These are phyloP conservation scores for Phenacoccus solenopsis DNA, from an alignment of 1,140 invertebrate genomes.

Conservation along the genomic window DNA sequence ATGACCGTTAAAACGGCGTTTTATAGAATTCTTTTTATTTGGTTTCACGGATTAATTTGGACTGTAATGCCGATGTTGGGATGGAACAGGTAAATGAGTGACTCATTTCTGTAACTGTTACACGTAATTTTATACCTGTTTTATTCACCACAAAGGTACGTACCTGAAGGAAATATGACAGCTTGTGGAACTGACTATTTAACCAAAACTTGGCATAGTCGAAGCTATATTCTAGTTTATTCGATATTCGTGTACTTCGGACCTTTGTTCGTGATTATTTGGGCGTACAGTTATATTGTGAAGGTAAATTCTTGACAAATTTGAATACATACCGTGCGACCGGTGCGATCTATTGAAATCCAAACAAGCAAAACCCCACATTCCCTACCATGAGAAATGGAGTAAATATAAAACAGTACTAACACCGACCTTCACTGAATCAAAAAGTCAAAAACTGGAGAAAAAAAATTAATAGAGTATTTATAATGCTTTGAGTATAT, in stretches of 20 bases:
- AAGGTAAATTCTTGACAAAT: slow-evolving; percentile 35
- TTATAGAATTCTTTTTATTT: slow-evolving; percentile 52
- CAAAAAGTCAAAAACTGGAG: no score
- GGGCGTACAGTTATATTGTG: slow-evolving; percentile 66
- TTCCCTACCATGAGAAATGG: neutral
- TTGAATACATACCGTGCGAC: neutral
- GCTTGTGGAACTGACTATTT: slow-evolving; percentile 76
- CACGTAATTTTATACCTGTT: neutral
- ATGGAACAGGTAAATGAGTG: slow-evolving; percentile 70
- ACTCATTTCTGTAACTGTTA: no score
- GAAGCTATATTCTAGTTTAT: slow-evolving; percentile 56
- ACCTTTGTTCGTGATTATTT: slow-evolving; percentile 58
- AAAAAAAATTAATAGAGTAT: no score
- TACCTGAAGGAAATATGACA: slow-evolving; percentile 77
- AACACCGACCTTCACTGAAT: no score
- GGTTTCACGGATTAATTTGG: slow-evolving; percentile 52
- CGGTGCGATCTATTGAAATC: neutral
- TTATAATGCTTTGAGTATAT: no score
- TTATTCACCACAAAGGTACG: slow-evolving; percentile 43
- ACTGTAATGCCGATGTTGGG: slow-evolving; percentile 60
- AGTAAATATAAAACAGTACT: no score
- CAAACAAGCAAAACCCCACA: neutral
- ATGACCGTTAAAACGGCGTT: slow-evolving; percentile 54
- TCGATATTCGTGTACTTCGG: slow-evolving; percentile 55
- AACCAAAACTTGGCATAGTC: slow-evolving; percentile 45